Evolutionary conservation across 2,113 vertebrate genomes (phyloP), one percentile per base, ranked within the genome.

Genomic region (Grammomys surdaster): DNA sequence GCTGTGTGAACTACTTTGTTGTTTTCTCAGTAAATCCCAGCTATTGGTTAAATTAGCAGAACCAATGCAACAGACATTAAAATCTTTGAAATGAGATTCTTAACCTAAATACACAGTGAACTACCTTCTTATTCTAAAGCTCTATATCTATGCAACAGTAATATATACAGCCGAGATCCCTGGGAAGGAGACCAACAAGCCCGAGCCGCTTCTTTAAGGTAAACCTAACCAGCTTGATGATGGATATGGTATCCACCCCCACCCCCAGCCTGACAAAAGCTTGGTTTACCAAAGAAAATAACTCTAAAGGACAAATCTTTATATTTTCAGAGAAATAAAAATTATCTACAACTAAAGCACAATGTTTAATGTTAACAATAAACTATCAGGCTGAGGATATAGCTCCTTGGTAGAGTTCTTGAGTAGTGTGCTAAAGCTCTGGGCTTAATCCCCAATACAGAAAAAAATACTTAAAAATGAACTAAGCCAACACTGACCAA

Each of bases 251-350:
- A 36, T 16, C 51, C 60, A 69, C 4, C 10, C 10, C n/a, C 76
- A 80, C 3, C 7, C 7, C 31, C 76, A 80, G 43, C 17, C 58
- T 70, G 48, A 40, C 28, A 92, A 63, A 89, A 93, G 60, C 54
- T 70, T 90, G 54, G 78, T 40, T 92, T 3, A 78, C 69, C 80
- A 40, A 95, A 46, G 36, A 70, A 19, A 95, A 70, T 0, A 72
- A 76, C 56, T 95, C 46, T 80, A 51, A 87, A 91, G 54, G 36
- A 63, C 40, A 92, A 95, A 93, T 88, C 48, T 46, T 96, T 76
- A 56, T 1, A 91, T 89, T 77, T 76, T 96, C 14, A 91, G 51
- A 80, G 46, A 93, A 93, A 85, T 69, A 80, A 93, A 91, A 90
- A 88, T 33, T 46, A 95, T 22, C 58, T 75, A 58, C 26, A 91